phyloP scores from a whole-genome alignment of 2,113 vertebrate genomes.

The Helogale parvula region DNA sequence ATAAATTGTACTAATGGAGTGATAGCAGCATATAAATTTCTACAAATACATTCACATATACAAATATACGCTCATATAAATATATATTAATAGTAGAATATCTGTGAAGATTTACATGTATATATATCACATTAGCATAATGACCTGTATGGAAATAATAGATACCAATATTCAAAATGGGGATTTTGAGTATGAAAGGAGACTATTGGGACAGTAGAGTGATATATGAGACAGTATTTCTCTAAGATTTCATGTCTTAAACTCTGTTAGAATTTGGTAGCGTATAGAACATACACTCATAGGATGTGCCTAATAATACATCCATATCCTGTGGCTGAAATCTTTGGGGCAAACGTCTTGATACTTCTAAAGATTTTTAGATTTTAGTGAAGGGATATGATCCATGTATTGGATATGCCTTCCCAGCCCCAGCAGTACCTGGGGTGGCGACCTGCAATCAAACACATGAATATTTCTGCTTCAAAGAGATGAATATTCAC shows the following conservation, averaged over 20 bases:
- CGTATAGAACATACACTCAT: rapidly evolving
- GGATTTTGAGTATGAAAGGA: neutral
- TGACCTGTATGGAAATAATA: neutral
- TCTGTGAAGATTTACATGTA: neutral
- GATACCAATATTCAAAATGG: neutral
- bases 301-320: neutral
- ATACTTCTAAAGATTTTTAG: neutral
- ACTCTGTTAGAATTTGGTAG: neutral
- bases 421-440: neutral
- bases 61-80: neutral
- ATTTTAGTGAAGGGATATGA: slow-evolving; percentile 8
- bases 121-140: neutral
- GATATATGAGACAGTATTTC: neutral
- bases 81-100: neutral
- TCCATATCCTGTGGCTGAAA: neutral
- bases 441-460: neutral
- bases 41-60: neutral
- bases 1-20: neutral
- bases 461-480: neutral
- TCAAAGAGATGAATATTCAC: neutral
- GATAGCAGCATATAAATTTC: neutral
- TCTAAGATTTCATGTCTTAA: neutral
- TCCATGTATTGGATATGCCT: neutral
- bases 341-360: neutral
- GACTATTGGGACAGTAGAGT: neutral